These are phyloP conservation scores for Rhinogobio ventralis DNA, from an alignment of 2,797 vertebrate species.

Conservation along the genomic window DNA sequence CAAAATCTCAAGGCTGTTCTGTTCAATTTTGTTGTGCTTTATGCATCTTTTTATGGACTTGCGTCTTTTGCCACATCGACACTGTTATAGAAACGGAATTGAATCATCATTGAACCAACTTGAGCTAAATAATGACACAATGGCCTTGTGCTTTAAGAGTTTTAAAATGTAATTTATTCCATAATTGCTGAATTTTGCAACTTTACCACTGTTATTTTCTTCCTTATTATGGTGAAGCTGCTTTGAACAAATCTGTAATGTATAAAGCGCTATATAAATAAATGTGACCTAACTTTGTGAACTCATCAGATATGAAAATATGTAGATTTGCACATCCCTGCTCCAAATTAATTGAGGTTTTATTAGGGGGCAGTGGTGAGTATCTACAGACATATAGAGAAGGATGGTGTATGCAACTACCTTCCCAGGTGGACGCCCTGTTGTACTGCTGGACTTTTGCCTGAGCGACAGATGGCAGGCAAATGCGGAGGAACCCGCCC, in stretches of 20 bases:
- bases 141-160: background rate
- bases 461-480: slow-evolving; percentile 82
- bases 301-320: slow-evolving; percentile 35
- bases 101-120: background rate
- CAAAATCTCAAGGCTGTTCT: background rate
- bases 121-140: background rate
- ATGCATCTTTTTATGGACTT: background rate
- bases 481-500: slow-evolving; percentile 78
- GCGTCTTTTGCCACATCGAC: background rate
- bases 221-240: background rate
- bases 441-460: slow-evolving; percentile 74
- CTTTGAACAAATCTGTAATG: background rate
- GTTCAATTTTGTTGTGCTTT: background rate
- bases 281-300: background rate
- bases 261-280: background rate
- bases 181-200: background rate
- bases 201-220: background rate
- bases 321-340: slow-evolving; percentile 46
- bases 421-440: slow-evolving; percentile 68
- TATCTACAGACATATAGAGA: slow-evolving; percentile 41
- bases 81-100: background rate
- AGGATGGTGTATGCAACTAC: slow-evolving; percentile 49
- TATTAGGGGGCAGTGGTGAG: slow-evolving; percentile 56
- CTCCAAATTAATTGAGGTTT: slow-evolving; percentile 59
- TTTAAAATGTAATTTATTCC: background rate